Evolutionary conservation across 2,113 vertebrate genomes (phyloP).

Genomic region (Cheirogaleus medius): DNA sequence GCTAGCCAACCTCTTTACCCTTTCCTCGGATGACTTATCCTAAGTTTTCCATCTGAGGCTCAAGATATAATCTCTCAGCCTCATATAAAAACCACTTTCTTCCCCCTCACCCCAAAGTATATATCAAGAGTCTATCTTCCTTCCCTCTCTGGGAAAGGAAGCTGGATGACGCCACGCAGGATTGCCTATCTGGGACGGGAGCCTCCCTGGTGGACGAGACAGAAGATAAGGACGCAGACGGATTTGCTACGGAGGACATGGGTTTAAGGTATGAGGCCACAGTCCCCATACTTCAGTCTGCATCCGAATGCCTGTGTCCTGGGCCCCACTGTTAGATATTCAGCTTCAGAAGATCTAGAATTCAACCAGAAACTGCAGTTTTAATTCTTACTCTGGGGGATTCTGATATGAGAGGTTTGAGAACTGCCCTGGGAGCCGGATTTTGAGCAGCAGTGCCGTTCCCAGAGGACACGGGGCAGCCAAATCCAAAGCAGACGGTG

Average conservation of each 20-base stretch:
- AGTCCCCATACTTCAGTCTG: background rate
- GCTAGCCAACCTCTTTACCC: background rate
- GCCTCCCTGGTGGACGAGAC: background rate
- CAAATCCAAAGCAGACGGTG: background rate
- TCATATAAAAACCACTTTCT: constrained; percentile 40
- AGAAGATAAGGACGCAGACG: background rate
- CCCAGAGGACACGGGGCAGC: background rate
- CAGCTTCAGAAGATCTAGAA: background rate
- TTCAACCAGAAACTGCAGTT: background rate
- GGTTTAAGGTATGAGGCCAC: background rate
- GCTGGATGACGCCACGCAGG: background rate
- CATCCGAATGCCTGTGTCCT: background rate
- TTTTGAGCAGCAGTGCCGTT: background rate
- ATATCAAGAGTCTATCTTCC: background rate
- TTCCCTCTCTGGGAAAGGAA: background rate
- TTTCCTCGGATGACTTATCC: constrained; percentile 27
- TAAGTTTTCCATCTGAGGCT: background rate
- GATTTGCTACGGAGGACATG: fast-evolving
- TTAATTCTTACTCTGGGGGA: background rate
- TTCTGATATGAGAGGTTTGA: background rate
- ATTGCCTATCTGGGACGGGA: background rate
- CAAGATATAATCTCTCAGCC: background rate
- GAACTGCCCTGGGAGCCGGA: background rate
- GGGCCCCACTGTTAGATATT: background rate
- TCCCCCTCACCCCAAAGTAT: background rate